Base-by-base conservation (phyloP, 2,113 vertebrate genomes). In the Raphicerus campestris region DNA sequence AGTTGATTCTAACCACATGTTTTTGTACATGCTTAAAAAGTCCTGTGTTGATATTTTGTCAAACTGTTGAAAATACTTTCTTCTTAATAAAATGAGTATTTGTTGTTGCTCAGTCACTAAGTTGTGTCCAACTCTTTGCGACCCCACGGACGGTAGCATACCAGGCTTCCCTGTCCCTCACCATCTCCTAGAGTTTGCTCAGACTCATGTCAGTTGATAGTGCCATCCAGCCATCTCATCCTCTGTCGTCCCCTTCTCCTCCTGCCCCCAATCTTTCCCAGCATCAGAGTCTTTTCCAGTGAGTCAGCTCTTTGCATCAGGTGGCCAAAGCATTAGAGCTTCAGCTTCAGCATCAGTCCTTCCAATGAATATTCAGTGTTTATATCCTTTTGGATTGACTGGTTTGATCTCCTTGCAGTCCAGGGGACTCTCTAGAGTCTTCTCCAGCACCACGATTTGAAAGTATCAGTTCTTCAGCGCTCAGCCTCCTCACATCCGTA, bases 61-160 rank as follows among this genome's bases (percentile, higher is more conserved):
- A 93, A 22, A 58, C 82, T 75, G 39, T 88, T 95, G 81, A 92
- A 95, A 97, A 93, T 92, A 55, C 6, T 89, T 96, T 93, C 22
- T 47, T 83, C 20, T 83, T 92, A 19, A 49, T 63, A 95, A 97
- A 93, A 96, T 90, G 75, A 42, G 2, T 55, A 28, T 77, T 42
- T 14, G 35, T 73, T 42, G 20, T 42, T 73, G 70, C 20, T 73
- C 20, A 24, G 35, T 73, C 5, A 6, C 10, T 14, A 14, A 73
- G 19, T 24, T 24, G 20, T 24, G 5, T 73, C 70, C 10, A 13
- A 7, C 70, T 42, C 70, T 73, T 73, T 42, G 70, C 2, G 6
- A 13, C 10, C 70, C 20, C 5, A 24, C 24, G 66, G 35, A 39
- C 66, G 24, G 66, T 13, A 13, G 66, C 66, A 13, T 20, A 24